Conservation (phyloP, 2,113 vertebrate genomes). For the Xenopus borealis region DNA sequence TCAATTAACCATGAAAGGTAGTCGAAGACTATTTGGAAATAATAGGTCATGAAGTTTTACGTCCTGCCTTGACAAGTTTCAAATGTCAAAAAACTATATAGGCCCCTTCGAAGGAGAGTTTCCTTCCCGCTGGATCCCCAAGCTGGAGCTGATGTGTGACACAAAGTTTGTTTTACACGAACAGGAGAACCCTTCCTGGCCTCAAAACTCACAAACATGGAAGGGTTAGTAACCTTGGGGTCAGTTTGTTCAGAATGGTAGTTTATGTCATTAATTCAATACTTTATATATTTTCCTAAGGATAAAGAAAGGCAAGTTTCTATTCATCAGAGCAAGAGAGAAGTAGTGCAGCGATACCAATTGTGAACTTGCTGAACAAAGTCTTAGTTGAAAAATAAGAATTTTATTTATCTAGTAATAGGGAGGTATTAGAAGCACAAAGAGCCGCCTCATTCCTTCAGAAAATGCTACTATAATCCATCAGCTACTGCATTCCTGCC, state of each 20-base stretch:
- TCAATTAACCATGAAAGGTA: conserved; percentile 35
- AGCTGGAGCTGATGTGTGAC: neutral
- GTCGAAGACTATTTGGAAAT: conserved; percentile 9
- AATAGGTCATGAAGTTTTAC: neutral
- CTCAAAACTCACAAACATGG: neutral
- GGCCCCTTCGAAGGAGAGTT: neutral
- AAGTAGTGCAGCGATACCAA: too few species aligned
- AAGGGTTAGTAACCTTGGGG: neutral
- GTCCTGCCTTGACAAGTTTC: conserved; percentile 10
- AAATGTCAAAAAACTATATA: conserved; percentile 7
- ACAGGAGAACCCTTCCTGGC: neutral
- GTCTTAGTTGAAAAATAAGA: too few species aligned
- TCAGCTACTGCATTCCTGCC: too few species aligned
- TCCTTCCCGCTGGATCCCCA: neutral
- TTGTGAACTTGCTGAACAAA: too few species aligned
- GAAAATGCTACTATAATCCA: too few species aligned
- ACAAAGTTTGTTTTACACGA: neutral
- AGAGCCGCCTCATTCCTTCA: too few species aligned
- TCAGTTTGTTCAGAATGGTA: neutral
- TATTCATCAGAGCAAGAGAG: too few species aligned
- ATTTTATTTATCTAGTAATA: too few species aligned
- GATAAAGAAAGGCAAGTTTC: too few species aligned
- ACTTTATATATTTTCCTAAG: too few species aligned
- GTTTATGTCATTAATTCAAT: too few species aligned
- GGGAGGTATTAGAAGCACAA: too few species aligned